Percentiles rank a stretch among this genome's conserved stretches.
Conservation (phyloP, 2,113 vertebrate genomes). For the Sceloporus tristichus region DNA sequence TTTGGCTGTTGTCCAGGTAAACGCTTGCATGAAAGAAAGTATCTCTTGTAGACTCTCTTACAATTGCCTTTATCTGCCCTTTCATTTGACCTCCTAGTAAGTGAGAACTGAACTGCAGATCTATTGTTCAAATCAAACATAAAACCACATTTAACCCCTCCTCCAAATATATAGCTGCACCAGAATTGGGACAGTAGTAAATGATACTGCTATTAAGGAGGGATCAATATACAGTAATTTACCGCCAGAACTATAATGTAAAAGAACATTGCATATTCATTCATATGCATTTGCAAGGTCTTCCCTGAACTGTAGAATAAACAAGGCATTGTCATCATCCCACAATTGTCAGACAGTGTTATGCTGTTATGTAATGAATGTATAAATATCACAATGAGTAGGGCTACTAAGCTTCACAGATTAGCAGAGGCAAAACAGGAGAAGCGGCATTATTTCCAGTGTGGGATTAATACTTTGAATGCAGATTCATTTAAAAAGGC, state of each 20-base stretch:
- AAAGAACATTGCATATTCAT: conserved; percentile 26
- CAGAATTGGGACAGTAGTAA: neutral
- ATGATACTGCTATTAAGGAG: neutral
- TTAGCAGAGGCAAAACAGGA: conserved; percentile 46
- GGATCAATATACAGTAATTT: neutral
- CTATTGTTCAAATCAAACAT: conserved; percentile 14
- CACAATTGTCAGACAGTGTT: conserved; percentile 65
- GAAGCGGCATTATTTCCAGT: conserved; percentile 47
- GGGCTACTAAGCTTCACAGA: conserved; percentile 61
- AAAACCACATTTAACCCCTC: conserved; percentile 7
- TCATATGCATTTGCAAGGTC: conserved; percentile 19
- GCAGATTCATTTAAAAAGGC: conserved; percentile 40
- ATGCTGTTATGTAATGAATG: conserved; percentile 65
- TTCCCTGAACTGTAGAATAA: conserved; percentile 49
- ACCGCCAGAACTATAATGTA: conserved; percentile 27
- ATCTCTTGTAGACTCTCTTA: no score
- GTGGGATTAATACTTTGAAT: conserved; percentile 47
- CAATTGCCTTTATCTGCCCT: conserved; percentile 29
- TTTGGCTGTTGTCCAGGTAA: no score
- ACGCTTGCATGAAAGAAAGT: no score
- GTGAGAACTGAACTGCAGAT: conserved; percentile 36
- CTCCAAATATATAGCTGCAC: neutral
- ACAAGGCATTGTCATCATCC: conserved; percentile 61
- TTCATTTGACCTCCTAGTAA: conserved; percentile 50
- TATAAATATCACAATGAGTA: conserved; percentile 64